phyloP scores from a whole-genome alignment of 2,888 invertebrate genomes.

The Catocala fraxini region DNA sequence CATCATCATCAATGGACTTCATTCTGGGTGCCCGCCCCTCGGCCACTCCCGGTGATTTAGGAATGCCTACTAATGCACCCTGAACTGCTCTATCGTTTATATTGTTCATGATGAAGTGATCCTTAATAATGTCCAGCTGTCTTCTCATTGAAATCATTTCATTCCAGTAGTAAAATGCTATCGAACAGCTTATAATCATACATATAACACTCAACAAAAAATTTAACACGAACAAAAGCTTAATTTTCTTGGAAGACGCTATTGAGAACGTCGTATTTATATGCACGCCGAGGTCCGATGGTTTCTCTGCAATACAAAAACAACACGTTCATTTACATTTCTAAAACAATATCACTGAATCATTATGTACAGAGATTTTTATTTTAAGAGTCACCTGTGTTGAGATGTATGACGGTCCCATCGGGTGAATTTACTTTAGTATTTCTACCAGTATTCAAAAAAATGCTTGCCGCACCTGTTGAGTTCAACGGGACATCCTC shows the following conservation, averaged over 20 bases:
- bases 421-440: conserved; percentile 73
- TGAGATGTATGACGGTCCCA: conserved; percentile 81
- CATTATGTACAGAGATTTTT: background rate
- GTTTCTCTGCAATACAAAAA: conserved; percentile 72
- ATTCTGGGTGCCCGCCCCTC: conserved; percentile 66
- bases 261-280: conserved; percentile 82
- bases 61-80: conserved; percentile 65
- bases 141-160: conserved; percentile 77
- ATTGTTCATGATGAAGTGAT: conserved; percentile 70
- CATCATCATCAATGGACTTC: conserved; percentile 54
- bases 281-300: conserved; percentile 80
- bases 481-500: conserved; percentile 80
- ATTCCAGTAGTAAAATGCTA: conserved; percentile 81
- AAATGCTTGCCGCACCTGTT: conserved; percentile 80
- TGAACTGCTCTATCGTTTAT: conserved; percentile 63
- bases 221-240: conserved; percentile 78
- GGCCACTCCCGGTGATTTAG: conserved; percentile 44
- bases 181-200: conserved; percentile 74
- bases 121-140: conserved; percentile 74
- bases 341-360: conserved; percentile 2
- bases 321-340: conserved; percentile 34
- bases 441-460: conserved; percentile 79
- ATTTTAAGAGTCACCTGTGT: conserved; percentile 74
- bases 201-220: conserved; percentile 78
- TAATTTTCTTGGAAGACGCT: conserved; percentile 85